Evolutionary conservation across 30 jellyfish, hydroid and myxozoan species (phyloP), one percentile per base, ranked within the genome.

Genomic region (Chironex yamaguchii): DNA sequence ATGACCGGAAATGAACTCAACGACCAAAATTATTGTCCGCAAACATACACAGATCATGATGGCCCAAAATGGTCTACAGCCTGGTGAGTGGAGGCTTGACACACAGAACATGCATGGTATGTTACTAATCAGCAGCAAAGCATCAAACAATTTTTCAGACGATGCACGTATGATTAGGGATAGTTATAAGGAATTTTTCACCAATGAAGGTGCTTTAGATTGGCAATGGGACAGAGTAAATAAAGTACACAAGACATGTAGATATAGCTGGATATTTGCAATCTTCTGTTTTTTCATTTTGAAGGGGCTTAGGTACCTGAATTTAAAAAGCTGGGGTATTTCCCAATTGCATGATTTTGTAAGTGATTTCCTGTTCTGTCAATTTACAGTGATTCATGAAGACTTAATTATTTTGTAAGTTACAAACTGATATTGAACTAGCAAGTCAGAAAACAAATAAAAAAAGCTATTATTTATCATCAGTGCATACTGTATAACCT

Each of bases 171-270:
- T 22, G 67, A 62, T 73, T 6, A 29, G 91, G 30, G 95, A 85
- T 29, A 9, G 29, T 21, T 85, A 25, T 52, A 71, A 72, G 28
- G 91, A 85, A 0, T 85, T 52, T 64, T 85, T 85, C 58, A 73
- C 22, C 36, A 66, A 75, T 29, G 96, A 76, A 36, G 96, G 92
- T 58, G 86, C 91, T 20, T 85, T 75, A 0, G 68, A 54, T 29
- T 86, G 96, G 88, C 92, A 76, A 86, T 75, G 64, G 86, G 62
- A 85, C 85, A 73, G 21, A 23, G 80, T 82, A 27, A 26, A 30
- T 31, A 24, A 71, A 31, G 12, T 64, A 3, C 12, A 27, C 25
- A 24, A 24, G 4, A 4, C 11, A 6, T 2, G 4, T 22, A 29
- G 28, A 35, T 29, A 70, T 70, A 70, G 35, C 32, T 35, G 27